These are phyloP conservation scores for Brachyalestes nurse DNA, from an alignment of 2,797 vertebrate species.

Conservation along the genomic window DNA sequence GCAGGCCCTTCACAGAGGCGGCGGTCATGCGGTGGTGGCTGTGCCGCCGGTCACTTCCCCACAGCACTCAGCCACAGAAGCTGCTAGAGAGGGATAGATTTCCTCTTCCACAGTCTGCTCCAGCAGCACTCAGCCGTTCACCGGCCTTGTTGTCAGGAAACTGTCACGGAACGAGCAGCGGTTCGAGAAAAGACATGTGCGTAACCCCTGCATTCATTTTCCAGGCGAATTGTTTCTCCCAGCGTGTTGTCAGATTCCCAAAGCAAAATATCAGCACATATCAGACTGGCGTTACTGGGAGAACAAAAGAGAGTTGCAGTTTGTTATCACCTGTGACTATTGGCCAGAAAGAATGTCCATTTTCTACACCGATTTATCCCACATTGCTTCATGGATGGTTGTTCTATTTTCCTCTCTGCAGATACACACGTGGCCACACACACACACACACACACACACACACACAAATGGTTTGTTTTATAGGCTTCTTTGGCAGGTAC, in stretches of 20 bases:
- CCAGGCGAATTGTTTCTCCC: slow-evolving; percentile 47
- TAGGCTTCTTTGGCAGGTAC: slow-evolving; percentile 38
- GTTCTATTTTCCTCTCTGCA: slow-evolving; percentile 21
- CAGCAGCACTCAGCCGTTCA: slow-evolving; percentile 28
- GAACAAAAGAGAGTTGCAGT: slow-evolving; percentile 39
- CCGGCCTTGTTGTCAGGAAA: slow-evolving; percentile 47
- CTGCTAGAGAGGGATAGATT: slow-evolving; percentile 36
- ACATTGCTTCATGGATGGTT: slow-evolving; percentile 20
- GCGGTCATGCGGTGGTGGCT: slow-evolving; percentile 20
- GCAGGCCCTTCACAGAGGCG: slow-evolving; percentile 12
- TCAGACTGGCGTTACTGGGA: slow-evolving; percentile 43
- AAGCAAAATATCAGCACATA: slow-evolving; percentile 46
- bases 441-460: slow-evolving; percentile 13
- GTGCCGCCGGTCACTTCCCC: slow-evolving; percentile 25
- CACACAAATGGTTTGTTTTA: slow-evolving; percentile 39
- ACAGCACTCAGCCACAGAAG: background rate
- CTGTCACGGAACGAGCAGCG: slow-evolving; percentile 51
- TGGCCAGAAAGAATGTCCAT: slow-evolving; percentile 47
- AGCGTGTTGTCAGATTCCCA: slow-evolving; percentile 44
- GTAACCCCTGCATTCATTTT: slow-evolving; percentile 53
- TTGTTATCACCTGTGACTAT: slow-evolving; percentile 47
- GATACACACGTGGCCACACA: slow-evolving; percentile 22
- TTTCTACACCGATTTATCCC: slow-evolving; percentile 46
- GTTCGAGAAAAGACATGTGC: slow-evolving; percentile 44
- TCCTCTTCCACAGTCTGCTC: slow-evolving; percentile 43